Percentiles rank a stretch among this genome's conserved stretches.
phyloP scores from a whole-genome alignment of 2,113 vertebrate species.

The Alethe diademata region DNA sequence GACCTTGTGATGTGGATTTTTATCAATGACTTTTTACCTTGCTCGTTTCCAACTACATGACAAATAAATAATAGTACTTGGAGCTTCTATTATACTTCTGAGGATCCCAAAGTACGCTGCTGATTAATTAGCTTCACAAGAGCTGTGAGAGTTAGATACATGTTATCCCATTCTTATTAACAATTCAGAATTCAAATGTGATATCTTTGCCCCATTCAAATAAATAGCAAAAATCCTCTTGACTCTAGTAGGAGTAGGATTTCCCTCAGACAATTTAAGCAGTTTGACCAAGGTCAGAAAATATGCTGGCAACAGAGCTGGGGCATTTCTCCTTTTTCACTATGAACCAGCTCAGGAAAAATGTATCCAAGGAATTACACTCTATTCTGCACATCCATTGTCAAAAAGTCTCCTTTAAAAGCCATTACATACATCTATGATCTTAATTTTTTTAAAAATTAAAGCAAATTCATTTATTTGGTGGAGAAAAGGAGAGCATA shows the following conservation, averaged over 20 bases:
- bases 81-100: conserved; percentile 58
- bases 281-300: conserved; percentile 35
- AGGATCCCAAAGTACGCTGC: conserved; percentile 53
- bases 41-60: conserved; percentile 63
- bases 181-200: conserved; percentile 46
- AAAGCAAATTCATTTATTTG: background rate
- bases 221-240: conserved; percentile 33
- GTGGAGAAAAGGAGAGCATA: background rate
- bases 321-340: background rate
- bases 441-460: background rate
- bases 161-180: conserved; percentile 44
- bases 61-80: conserved; percentile 69
- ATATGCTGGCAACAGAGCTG: background rate
- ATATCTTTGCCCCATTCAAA: conserved; percentile 16
- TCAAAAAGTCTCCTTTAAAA: background rate
- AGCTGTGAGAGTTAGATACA: conserved; percentile 32
- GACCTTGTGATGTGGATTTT: conserved; percentile 67
- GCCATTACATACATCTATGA: background rate
- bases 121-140: conserved; percentile 64
- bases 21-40: conserved; percentile 69
- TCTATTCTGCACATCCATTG: background rate
- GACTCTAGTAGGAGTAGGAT: background rate
- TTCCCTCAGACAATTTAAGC: background rate
- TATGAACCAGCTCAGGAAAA: background rate
- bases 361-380: background rate